A percentile compares a stretch with the other conserved stretches of the same genome.
phyloP scores from a whole-genome alignment of 2,113 vertebrate genomes.

The Bombycilla garrulus region DNA sequence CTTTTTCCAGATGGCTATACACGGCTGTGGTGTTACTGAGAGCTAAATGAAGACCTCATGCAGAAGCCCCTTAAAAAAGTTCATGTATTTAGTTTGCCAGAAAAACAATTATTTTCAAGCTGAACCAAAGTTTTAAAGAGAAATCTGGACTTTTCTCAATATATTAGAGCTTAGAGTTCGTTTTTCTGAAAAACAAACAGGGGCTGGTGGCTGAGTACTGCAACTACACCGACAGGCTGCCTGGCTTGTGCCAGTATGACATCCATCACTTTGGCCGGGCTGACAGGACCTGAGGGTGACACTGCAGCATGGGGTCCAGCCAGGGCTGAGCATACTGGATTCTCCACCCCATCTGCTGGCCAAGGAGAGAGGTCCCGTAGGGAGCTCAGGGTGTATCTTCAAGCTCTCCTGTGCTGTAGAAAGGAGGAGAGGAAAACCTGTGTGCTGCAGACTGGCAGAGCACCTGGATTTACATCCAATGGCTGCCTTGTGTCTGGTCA shows the following conservation, averaged over 20 bases:
- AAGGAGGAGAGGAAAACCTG: background rate
- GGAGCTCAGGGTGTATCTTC: too few species aligned
- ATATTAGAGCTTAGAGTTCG: background rate
- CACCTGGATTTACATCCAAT: background rate
- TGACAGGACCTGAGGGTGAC: rapidly evolving
- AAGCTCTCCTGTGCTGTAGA: background rate
- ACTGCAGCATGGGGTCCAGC: rapidly evolving
- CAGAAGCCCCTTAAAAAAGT: background rate
- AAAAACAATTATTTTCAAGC: background rate
- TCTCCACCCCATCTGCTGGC: background rate
- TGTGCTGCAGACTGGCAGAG: background rate
- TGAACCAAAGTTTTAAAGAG: background rate
- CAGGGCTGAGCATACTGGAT: background rate
- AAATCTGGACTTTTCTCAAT: background rate
- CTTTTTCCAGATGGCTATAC: background rate
- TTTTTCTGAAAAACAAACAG: background rate
- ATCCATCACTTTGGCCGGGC: background rate
- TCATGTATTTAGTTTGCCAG: background rate
- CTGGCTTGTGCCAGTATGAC: background rate
- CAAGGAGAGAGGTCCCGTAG: background rate
- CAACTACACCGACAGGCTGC: background rate
- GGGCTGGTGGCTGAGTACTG: background rate
- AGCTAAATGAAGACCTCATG: background rate
- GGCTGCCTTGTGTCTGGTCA: background rate
- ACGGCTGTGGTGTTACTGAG: background rate